These are phyloP conservation scores for Cecropterus lyciades DNA, from an alignment of 1,140 invertebrate genomes.

Conservation along the genomic window DNA sequence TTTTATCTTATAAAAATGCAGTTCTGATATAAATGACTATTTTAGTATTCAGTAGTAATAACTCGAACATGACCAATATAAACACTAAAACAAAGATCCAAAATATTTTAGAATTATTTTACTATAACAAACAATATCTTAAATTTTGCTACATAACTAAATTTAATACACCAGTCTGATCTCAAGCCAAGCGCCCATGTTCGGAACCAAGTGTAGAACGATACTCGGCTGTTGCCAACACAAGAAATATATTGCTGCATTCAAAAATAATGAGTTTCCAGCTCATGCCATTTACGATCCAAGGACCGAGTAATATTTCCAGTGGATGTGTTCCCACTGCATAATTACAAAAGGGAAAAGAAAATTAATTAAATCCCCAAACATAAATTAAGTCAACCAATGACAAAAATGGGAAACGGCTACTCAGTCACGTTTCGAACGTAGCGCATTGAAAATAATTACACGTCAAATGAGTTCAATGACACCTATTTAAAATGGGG, in stretches of 20 bases:
- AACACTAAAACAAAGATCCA: neutral
- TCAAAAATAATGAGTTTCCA: constrained; percentile 20
- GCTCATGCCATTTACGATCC: neutral
- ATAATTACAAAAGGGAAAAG: constrained; percentile 35
- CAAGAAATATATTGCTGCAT: constrained; percentile 25
- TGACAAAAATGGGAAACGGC: constrained; percentile 46
- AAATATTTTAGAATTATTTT: constrained; percentile 9
- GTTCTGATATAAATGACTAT: too few species aligned
- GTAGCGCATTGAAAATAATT: constrained; percentile 57
- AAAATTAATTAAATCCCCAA: constrained; percentile 53
- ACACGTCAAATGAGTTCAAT: constrained; percentile 65
- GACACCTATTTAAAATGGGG: constrained; percentile 59
- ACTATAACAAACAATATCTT: constrained; percentile 2
- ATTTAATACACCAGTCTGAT: constrained; percentile 30
- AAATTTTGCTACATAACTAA: constrained; percentile 19
- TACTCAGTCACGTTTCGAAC: constrained; percentile 47
- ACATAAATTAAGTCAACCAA: constrained; percentile 50
- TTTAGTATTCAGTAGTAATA: too few species aligned
- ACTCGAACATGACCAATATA: neutral
- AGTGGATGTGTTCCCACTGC: constrained; percentile 1
- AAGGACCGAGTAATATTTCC: constrained; percentile 3
- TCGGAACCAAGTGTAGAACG: constrained; percentile 21
- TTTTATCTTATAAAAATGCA: too few species aligned
- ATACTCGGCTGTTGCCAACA: constrained; percentile 29
- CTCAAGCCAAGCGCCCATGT: constrained; percentile 32